Conservation (phyloP, 2,113 vertebrate species). For the Microcebus jonahi region DNA sequence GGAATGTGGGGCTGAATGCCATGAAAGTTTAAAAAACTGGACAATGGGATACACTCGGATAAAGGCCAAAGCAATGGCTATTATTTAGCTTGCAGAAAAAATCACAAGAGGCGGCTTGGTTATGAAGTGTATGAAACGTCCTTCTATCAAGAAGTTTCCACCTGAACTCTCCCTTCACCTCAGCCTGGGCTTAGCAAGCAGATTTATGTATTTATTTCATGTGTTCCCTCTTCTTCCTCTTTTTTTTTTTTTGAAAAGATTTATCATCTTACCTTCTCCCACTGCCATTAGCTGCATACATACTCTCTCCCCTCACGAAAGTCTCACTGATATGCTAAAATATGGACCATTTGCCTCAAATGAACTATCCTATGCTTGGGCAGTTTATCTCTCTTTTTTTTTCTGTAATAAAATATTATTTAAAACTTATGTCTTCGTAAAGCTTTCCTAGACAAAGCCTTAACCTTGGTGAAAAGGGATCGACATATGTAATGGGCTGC, state of each 20-base stretch:
- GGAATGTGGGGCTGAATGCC: neutral
- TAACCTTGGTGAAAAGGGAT: neutral
- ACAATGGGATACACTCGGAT: neutral
- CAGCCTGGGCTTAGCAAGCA: neutral
- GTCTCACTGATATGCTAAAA: neutral
- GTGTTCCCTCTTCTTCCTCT: neutral
- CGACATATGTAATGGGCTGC: neutral
- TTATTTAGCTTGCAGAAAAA: conserved; percentile 28
- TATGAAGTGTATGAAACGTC: neutral
- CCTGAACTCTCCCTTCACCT: neutral
- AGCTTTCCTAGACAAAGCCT: neutral
- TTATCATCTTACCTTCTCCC: neutral
- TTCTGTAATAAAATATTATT: neutral
- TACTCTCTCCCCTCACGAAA: neutral
- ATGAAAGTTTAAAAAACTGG: neutral
- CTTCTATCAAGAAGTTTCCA: neutral
- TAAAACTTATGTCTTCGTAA: neutral
- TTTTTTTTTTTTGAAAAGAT: neutral
- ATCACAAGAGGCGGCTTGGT: neutral
- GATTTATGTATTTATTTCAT: neutral
- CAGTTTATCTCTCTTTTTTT: neutral
- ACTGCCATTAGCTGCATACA: neutral
- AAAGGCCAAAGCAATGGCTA: neutral
- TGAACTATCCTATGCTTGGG: neutral
- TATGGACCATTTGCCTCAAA: neutral